Base-by-base conservation (phyloP, 2,888 invertebrate genomes). In the Cetonia aurata region DNA sequence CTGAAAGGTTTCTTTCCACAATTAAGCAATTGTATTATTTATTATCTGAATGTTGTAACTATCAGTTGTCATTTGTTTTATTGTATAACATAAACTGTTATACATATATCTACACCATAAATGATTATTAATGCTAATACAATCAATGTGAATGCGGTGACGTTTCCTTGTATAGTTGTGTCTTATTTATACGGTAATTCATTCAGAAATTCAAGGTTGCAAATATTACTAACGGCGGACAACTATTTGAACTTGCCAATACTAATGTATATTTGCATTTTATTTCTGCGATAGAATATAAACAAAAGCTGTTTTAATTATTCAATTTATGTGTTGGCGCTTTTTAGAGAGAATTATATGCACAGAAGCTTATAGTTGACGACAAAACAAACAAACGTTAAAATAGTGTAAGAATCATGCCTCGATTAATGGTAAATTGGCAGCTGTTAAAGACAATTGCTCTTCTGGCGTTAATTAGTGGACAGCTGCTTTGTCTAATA, bases 401-500 rank as follows among this genome's bases (percentile, higher is more conserved):
- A 8, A 15, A 50, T 15, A 6, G 15, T 37, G 37, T 37, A 10
- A 37, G 10, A 37, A 37, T 3, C 37, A 8, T 37, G 10, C 37
- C 8, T 37, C 10, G 37, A 62, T 62, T 50, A 48, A 62, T 13
- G n/a, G 33, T 15, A 62, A 62, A 62, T 62, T 62, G 62, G 62
- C 62, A 62, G 48, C 62, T 62, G 62, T 50, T 62, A 50, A n/a
- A 25, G 33, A 48, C 62, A 62, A 62, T 62, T 62, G 33, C 52
- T 13, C 12, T n/a, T 17, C 19, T 25, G 25, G 10, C 10, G 19
- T 52, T 37, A 37, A 10, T 37, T 37, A 37, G 37, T 37, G 37
- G 37, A 8, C 37, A 10, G 37, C 37, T 37, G 37, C 3, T 1
- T 8, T 37, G 10, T 10, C 9, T 37, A 37, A 6, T 37, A 37